These are phyloP conservation scores for Aphodius sticticus DNA, from an alignment of 2,888 invertebrate genomes.

Conservation along the genomic window DNA sequence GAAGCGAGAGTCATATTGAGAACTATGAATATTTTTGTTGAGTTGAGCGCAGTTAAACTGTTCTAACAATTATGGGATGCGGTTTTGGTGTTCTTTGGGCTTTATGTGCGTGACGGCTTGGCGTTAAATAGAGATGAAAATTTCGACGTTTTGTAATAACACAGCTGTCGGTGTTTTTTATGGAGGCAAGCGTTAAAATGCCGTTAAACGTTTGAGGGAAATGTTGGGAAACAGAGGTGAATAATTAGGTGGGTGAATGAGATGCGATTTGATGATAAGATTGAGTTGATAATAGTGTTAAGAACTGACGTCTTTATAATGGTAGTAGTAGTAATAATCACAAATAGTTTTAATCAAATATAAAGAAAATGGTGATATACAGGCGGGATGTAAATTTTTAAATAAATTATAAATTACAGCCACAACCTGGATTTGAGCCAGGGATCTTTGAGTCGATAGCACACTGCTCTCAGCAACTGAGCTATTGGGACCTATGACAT, in stretches of 20 bases:
- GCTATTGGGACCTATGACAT: too few species aligned
- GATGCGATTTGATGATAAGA: not conserved
- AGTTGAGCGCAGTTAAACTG: not conserved
- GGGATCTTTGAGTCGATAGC: too few species aligned
- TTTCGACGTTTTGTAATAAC: constrained; percentile 4
- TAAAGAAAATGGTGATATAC: too few species aligned
- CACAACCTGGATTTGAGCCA: too few species aligned
- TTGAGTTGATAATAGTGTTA: not conserved
- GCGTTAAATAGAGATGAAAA: not conserved
- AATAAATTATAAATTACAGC: too few species aligned
- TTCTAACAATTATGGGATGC: not conserved
- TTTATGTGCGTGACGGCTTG: not conserved
- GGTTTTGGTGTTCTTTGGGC: not conserved
- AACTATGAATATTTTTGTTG: not conserved
- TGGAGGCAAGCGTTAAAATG: not conserved
- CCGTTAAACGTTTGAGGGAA: not conserved
- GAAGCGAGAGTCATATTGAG: not conserved
- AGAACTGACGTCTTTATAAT: too few species aligned
- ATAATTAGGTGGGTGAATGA: not conserved
- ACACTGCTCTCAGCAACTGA: too few species aligned
- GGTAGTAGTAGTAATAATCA: too few species aligned
- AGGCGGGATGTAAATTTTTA: too few species aligned
- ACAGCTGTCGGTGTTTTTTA: not conserved
- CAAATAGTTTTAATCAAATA: too few species aligned
- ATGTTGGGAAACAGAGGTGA: not conserved